These are phyloP conservation scores for Lucilia sericata DNA, from an alignment of 1,140 invertebrate species.

Conservation along the genomic window DNA sequence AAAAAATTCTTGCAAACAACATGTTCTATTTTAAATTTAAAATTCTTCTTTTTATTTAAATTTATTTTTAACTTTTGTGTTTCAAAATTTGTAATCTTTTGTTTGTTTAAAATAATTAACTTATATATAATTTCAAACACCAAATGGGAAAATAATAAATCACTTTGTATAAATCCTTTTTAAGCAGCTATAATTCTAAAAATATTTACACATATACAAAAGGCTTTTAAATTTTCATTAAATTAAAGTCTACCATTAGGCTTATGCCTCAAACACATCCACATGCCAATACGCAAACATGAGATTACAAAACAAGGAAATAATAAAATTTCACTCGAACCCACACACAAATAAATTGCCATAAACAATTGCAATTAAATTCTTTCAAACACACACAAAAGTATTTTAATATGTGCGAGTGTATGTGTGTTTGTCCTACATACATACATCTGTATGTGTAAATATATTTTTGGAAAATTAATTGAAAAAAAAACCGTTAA, in stretches of 20 bases:
- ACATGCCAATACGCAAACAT: background rate
- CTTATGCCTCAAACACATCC: background rate
- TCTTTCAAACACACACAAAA: background rate
- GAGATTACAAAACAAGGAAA: background rate
- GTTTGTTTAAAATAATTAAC: too few relatives aligned
- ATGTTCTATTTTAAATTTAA: too few relatives aligned
- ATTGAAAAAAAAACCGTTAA: background rate
- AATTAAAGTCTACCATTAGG: background rate
- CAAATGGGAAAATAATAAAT: background rate
- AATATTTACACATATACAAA: background rate
- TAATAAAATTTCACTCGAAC: too few relatives aligned
- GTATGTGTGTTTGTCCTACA: too few relatives aligned
- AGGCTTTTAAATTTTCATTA: background rate
- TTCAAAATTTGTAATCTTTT: too few relatives aligned
- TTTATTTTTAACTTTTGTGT: too few relatives aligned
- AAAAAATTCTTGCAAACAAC: too few relatives aligned
- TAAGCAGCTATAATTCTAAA: background rate
- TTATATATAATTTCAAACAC: too few relatives aligned
- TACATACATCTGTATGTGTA: background rate
- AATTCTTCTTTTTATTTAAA: too few relatives aligned
- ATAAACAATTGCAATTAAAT: background rate
- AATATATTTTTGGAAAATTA: constrained; percentile 12
- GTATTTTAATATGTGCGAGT: too few relatives aligned
- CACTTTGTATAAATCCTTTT: background rate
- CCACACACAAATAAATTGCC: too few relatives aligned